These are phyloP conservation scores for Spodoptera frugiperda DNA, from an alignment of 1,140 invertebrate genomes.

Conservation along the genomic window DNA sequence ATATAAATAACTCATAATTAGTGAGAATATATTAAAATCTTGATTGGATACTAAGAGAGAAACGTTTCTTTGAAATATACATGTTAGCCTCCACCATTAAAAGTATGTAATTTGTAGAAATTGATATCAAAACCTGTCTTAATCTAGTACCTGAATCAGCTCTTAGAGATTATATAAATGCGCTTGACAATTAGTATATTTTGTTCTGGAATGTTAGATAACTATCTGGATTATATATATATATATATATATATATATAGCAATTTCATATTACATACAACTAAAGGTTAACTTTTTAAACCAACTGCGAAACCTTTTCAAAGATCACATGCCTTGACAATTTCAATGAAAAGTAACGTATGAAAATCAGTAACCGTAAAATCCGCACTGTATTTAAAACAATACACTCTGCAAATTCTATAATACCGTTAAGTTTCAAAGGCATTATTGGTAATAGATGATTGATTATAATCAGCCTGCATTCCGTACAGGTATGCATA, in stretches of 20 bases:
- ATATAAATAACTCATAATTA: conserved; percentile 31
- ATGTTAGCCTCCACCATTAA: not conserved
- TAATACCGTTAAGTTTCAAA: conserved; percentile 1
- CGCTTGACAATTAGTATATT: too few species aligned
- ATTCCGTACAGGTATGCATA: conserved; percentile 25
- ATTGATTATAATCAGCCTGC: conserved; percentile 24
- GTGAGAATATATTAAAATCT: conserved; percentile 24
- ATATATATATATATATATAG: conserved; percentile 13
- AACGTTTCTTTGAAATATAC: conserved; percentile 1
- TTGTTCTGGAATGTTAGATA: too few species aligned
- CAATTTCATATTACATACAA: too few species aligned
- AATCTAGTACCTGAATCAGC: conserved; percentile 10
- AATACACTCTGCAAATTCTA: not conserved
- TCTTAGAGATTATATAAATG: not conserved
- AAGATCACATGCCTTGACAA: not conserved
- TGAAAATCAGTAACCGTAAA: too few species aligned
- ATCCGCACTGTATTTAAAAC: not conserved
- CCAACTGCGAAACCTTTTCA: not conserved
- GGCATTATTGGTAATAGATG: conserved; percentile 6
- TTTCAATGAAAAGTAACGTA: too few species aligned
- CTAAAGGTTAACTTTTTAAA: too few species aligned
- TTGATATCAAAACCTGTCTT: conserved; percentile 20
- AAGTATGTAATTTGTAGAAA: not conserved
- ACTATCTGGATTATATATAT: not conserved
- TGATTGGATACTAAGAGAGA: conserved; percentile 18